Base-by-base conservation (phyloP, 37 sponge, comb jelly and placozoan species). In the Eunapius fragilis region DNA sequence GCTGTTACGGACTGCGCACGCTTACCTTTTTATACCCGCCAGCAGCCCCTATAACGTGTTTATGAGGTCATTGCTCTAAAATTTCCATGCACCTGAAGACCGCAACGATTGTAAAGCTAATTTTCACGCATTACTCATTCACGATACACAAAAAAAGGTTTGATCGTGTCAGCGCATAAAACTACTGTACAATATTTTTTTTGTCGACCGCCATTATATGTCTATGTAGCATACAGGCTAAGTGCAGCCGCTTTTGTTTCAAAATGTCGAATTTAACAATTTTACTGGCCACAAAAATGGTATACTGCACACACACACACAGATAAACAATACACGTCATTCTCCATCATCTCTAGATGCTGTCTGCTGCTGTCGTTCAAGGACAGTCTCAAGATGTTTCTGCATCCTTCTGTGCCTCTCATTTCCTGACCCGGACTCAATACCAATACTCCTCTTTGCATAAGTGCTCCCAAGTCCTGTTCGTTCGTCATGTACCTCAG, bases 331-430 rank as follows among this genome's bases (percentile, higher is more conserved):
- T 1, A 23, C 11, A 36, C 77, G 22, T 25, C 26, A 80, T 2
- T 31, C 31, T 80, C 80, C n/a, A 2, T 80, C 23, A 31, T 67
- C 67, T 30, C 27, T 67, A 3, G 34, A 23, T 24, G 25, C n/a
- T 38, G 33, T 37, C 25, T 67, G 22, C 32, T 30, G 50, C 80
- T 28, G 70, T 80, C n/a, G 14, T 11, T 67, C 58, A 31, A 80
- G 31, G 5, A 80, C 68, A 22, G 50, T 24, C 34, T 30, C 50
- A 28, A 48, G 75, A 27, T 84, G 84, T 47, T 74, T 84, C 75
- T 75, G 36, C 67, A 84, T 71, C 33, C 84, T 30, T n/a, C 32
- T 45, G 32, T 84, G 84, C 67, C 75, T 74, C 0, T 75, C 75
- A 5, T 75, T 48, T 12, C 75, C 58, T 2, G 74, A 30, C 68